A percentile compares a stretch with the other conserved stretches of the same genome.
Conservation (phyloP, 2,888 invertebrate species). For the Strigamia maritima region DNA sequence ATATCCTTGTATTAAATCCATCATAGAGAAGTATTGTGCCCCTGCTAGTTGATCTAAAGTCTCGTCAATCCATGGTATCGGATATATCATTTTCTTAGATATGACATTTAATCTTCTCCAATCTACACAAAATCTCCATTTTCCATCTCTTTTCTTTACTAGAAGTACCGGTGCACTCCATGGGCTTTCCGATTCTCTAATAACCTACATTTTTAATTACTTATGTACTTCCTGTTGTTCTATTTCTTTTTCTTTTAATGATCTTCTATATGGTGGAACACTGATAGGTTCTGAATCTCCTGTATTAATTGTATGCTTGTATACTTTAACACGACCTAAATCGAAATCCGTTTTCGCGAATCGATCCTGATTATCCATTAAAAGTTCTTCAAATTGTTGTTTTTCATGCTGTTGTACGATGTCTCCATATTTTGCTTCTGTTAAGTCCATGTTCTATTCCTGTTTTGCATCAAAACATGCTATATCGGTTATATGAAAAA, state of each 20-base stretch:
- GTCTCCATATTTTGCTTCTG: no score
- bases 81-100: neutral
- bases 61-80: neutral
- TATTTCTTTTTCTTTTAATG: neutral
- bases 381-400: no score
- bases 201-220: neutral
- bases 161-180: neutral
- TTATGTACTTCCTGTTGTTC: neutral
- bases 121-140: neutral
- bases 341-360: no score
- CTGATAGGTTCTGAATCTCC: neutral
- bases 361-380: no score
- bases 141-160: neutral
- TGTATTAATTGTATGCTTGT: neutral
- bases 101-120: neutral
- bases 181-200: neutral
- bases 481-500: no score
- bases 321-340: no score
- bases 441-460: no score
- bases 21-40: neutral
- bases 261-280: no score
- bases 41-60: neutral
- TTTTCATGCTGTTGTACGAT: no score
- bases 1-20: neutral
- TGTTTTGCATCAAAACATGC: no score